phyloP scores from a whole-genome alignment of 2,888 invertebrate species.

The Cosmopolites sordidus region DNA sequence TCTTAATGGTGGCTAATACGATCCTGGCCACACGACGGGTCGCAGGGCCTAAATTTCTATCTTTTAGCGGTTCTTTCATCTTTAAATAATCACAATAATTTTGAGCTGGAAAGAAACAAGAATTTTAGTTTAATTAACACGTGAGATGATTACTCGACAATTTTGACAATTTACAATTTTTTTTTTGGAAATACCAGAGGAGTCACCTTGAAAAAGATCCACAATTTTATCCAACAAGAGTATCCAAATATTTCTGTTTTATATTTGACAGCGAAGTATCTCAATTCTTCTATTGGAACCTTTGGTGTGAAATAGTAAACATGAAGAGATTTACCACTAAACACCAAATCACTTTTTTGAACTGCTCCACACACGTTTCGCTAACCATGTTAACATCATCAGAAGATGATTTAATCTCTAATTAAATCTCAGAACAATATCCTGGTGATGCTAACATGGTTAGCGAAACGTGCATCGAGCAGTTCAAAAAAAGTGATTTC shows the following conservation, averaged over 20 bases:
- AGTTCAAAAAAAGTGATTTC: no score
- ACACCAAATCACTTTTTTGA: no score
- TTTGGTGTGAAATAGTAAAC: no score
- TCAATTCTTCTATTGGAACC: no score
- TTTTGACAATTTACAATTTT: conserved; percentile 13
- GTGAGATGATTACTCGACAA: conserved; percentile 7
- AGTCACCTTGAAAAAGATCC: conserved; percentile 32
- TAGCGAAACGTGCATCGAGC: no score
- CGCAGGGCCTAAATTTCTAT: conserved; percentile 10
- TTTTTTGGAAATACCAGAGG: conserved; percentile 30
- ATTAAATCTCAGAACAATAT: no score
- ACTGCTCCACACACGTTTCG: no score
- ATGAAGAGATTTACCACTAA: no score
- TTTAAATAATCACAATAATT: conserved; percentile 20
- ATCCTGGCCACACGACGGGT: conserved; percentile 31
- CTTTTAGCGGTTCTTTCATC: conserved; percentile 10
- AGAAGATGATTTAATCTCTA: no score
- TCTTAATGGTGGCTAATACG: conserved; percentile 32
- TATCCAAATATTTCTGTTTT: conserved; percentile 32
- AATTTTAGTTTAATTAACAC: neutral
- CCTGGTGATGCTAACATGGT: no score
- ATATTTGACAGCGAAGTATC: no score
- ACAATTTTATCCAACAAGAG: conserved; percentile 31
- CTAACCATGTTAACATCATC: no score
- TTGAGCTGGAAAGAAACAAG: conserved; percentile 8